phyloP scores from a whole-genome alignment of 2,113 vertebrate genomes.

The Sinocyclocheilus anshuiensis region DNA sequence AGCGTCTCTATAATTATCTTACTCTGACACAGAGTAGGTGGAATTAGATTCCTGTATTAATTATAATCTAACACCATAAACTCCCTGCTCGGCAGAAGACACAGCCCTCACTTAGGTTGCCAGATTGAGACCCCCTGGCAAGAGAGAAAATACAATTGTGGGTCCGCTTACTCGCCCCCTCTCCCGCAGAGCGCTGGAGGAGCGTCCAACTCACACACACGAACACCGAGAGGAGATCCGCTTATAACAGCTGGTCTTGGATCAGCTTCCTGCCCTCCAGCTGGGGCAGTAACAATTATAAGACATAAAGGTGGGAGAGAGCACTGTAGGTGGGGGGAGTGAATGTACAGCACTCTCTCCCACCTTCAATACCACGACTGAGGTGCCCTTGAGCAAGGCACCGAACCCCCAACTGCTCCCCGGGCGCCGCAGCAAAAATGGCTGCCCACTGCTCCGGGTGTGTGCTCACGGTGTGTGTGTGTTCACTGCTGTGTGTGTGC shows the following conservation, averaged over 20 bases:
- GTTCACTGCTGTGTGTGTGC: no score
- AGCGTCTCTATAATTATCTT: conserved; percentile 67
- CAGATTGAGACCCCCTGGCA: conserved; percentile 66
- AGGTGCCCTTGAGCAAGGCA: no score
- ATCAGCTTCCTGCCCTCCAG: conserved; percentile 22
- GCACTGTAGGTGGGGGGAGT: no score
- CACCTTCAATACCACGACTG: no score
- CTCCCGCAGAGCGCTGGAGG: conserved; percentile 62
- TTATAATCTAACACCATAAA: conserved; percentile 70
- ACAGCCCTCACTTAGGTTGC: conserved; percentile 62
- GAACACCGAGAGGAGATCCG: not conserved
- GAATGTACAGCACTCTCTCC: no score
- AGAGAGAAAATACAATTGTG: conserved; percentile 70
- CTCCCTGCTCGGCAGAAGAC: conserved; percentile 60
- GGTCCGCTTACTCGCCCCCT: conserved; percentile 54
- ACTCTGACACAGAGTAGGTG: conserved; percentile 64
- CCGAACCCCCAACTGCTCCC: no score
- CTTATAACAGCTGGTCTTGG: conserved; percentile 44
- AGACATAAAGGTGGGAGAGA: no score
- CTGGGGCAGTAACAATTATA: conserved; percentile 26
- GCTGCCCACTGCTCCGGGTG: no score
- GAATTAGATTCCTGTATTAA: conserved; percentile 74
- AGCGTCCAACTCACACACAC: conserved; percentile 42
- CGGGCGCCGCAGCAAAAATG: no score
- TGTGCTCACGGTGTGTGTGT: no score